These are phyloP conservation scores for Triplophysa tibetana DNA, from an alignment of 2,113 vertebrate genomes.

Conservation along the genomic window DNA sequence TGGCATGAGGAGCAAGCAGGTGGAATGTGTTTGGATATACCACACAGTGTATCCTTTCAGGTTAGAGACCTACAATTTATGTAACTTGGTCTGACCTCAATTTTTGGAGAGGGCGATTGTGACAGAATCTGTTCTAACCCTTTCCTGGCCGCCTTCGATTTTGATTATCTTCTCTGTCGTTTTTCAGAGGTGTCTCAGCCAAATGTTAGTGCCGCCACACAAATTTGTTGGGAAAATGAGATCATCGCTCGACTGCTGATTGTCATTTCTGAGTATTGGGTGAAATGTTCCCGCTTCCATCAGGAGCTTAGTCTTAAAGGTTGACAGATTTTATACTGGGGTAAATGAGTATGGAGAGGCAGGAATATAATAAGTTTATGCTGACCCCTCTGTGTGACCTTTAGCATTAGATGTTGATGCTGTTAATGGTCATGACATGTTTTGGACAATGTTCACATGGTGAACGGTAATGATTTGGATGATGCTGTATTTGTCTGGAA, in stretches of 20 bases:
- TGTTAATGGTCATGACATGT: constrained; percentile 9
- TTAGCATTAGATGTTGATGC: neutral
- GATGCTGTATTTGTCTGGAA: neutral
- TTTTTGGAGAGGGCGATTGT: neutral
- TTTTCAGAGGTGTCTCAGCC: neutral
- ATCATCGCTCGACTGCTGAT: neutral
- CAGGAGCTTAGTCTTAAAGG: neutral
- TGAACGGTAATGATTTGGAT: neutral
- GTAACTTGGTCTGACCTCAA: constrained; percentile 8
- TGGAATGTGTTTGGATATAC: neutral
- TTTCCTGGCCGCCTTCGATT: neutral
- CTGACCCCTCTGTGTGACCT: neutral
- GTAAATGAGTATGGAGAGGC: neutral
- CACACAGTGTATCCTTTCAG: neutral
- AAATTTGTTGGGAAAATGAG: constrained; percentile 15
- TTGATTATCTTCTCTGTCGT: neutral
- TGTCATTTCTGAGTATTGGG: neutral
- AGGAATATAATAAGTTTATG: neutral
- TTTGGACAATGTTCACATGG: neutral
- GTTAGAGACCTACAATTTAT: constrained; percentile 1
- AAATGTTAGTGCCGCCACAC: neutral
- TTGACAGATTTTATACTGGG: neutral
- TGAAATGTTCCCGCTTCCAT: neutral
- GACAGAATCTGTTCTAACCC: neutral
- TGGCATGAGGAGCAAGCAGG: neutral